Conservation (phyloP, 1,140 invertebrate genomes). For the Lasioglossum baleicum region DNA sequence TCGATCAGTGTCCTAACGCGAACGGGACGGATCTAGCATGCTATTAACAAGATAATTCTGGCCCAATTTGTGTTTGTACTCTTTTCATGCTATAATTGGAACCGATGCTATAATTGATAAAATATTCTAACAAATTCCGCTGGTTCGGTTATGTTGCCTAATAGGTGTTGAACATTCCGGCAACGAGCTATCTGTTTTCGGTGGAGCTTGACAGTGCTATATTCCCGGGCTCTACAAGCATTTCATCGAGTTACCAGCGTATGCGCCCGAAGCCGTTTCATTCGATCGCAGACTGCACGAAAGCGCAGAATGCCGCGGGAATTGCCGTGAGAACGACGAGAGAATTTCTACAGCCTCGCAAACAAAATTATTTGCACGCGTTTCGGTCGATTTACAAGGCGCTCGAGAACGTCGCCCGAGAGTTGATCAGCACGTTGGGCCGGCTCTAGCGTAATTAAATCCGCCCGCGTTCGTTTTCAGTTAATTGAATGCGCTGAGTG, state of each 20-base stretch:
- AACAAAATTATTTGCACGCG: constrained; percentile 4
- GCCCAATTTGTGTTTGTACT: too few relatives aligned
- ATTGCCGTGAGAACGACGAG: not conserved
- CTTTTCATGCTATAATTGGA: too few relatives aligned
- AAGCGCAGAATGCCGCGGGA: not conserved
- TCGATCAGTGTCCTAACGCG: not conserved
- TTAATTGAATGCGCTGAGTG: not conserved
- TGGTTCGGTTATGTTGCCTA: too few relatives aligned
- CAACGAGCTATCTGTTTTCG: too few relatives aligned
- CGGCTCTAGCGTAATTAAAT: not conserved
- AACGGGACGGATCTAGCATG: not conserved
- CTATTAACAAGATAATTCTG: not conserved
- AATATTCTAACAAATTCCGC: too few relatives aligned
- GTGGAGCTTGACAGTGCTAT: too few relatives aligned
- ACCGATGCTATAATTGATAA: too few relatives aligned
- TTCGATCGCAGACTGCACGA: not conserved
- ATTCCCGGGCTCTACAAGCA: too few relatives aligned
- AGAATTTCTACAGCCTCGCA: not conserved
- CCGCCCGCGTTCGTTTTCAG: not conserved
- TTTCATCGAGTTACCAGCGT: too few relatives aligned
- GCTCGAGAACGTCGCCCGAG: not conserved
- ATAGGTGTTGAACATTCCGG: too few relatives aligned
- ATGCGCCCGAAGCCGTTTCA: not conserved
- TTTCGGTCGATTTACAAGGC: not conserved
- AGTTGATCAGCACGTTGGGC: not conserved